A percentile compares a stretch with the other conserved stretches of the same genome.
Evolutionary conservation across 2,797 vertebrate species (phyloP).

Genomic region (Salmo trutta): DNA sequence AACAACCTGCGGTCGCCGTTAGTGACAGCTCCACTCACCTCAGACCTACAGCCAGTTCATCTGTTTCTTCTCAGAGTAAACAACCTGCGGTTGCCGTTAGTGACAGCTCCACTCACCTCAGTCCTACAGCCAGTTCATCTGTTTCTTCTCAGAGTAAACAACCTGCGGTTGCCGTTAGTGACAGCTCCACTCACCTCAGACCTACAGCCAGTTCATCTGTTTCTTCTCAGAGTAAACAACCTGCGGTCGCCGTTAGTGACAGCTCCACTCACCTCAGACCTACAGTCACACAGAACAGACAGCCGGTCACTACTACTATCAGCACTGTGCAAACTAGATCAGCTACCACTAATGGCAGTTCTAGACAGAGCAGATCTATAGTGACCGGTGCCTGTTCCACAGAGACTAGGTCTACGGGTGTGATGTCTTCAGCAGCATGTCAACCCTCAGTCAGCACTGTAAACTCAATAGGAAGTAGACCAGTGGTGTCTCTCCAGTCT

Average conservation of each 20-base stretch:
- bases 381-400: conserved; percentile 40
- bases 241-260: conserved; percentile 30
- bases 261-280: conserved; percentile 41
- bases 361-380: conserved; percentile 50
- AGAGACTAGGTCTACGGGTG: conserved; percentile 39
- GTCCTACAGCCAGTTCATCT: conserved; percentile 23
- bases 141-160: conserved; percentile 48
- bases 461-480: conserved; percentile 33
- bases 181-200: conserved; percentile 24
- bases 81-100: conserved; percentile 28
- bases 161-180: conserved; percentile 14
- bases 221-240: conserved; percentile 44
- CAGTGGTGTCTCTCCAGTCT: conserved; percentile 40
- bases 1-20: conserved; percentile 32
- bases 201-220: conserved; percentile 33
- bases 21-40: conserved; percentile 17
- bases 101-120: conserved; percentile 37
- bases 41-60: conserved; percentile 35
- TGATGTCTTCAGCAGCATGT: conserved; percentile 29
- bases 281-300: conserved; percentile 44
- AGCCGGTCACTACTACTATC: conserved; percentile 30
- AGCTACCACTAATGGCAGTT: conserved; percentile 31
- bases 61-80: conserved; percentile 47
- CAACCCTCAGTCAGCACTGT: conserved; percentile 40
- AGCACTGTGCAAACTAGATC: conserved; percentile 44